Base-by-base conservation (phyloP, 2,888 invertebrate genomes). In the Coenonympha arcania region DNA sequence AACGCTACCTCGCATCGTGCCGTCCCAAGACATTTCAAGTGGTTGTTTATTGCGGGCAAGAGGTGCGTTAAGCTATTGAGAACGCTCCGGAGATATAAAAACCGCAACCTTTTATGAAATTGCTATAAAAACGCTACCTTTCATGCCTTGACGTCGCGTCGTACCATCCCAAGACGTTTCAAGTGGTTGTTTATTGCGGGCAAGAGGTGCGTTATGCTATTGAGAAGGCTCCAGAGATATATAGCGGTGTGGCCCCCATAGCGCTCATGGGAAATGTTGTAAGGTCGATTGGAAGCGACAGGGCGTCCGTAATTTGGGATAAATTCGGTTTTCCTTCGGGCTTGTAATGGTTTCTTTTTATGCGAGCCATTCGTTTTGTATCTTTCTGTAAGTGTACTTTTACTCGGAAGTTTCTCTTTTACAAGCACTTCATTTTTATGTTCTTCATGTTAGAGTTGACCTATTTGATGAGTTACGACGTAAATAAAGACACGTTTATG, bases 121-220 rank as follows among this genome's bases (percentile, higher is more conserved):
- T n/a, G n/a, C n/a, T n/a, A n/a, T n/a, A 6, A 18, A 16, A 9
- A 37, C 59, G 62, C 60, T 54, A 18, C 24, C 57, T 47, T 57
- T 52, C 49, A 39, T 59, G 42, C 40, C 50, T 49, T 48, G 49
- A 46, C 9, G 15, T 15, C 8, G 16, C 2, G 33, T 15, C 8
- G 16, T 4, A 30, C 18, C n/a, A 16, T 56, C 62, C 51, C 60
- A 59, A 64, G 63, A 61, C 59, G 61, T 55, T 52, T 60, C 52
- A 58, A 61, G 60, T 58, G 50, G 59, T 62, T 65, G 69, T 72
- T 69, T 73, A 73, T 74, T 64, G 65, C 6, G 63, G 68, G 68
- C 65, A 66, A 61, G 61, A 59, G 49, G 50, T 57, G 52, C 43
- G 50, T 54, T 56, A 56, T 57, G 55, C 53, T 66, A 66, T 71